phyloP scores from a whole-genome alignment of 2,888 invertebrate genomes.

The Xestia rhomboidea region DNA sequence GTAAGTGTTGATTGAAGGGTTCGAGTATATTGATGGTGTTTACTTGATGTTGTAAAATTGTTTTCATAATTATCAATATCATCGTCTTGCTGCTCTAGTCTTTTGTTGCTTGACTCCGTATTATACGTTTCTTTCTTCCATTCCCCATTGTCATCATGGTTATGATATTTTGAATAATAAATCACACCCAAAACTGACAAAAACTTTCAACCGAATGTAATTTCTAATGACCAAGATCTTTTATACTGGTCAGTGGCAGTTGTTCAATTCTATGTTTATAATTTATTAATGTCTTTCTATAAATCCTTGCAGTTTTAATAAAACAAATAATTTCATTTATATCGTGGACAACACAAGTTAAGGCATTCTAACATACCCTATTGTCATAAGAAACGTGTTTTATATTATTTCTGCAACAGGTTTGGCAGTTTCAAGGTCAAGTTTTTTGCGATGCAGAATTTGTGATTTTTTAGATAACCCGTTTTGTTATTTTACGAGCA shows the following conservation, averaged over 20 bases:
- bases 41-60: not conserved
- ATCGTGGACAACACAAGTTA: not conserved
- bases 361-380: not conserved
- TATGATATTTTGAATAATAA: not conserved
- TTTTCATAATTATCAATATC: not conserved
- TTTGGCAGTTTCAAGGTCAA: constrained; percentile 49
- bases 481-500: constrained; percentile 31
- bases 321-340: not conserved
- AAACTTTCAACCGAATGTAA: not conserved
- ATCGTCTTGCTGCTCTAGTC: not conserved
- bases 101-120: not conserved
- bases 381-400: constrained; percentile 9
- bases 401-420: constrained; percentile 24
- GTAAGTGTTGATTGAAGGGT: constrained; percentile 13
- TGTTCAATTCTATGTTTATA: not conserved
- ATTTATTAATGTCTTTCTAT: not conserved
- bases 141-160: not conserved
- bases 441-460: constrained; percentile 39
- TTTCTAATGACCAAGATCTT: not conserved
- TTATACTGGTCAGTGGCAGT: not conserved
- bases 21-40: not conserved
- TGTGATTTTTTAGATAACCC: constrained; percentile 26
- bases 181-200: not conserved
- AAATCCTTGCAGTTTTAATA: not conserved
- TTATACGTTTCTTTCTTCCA: not conserved